Percentiles rank a stretch among this genome's conserved stretches.
Conservation (phyloP, 2,888 invertebrate species). For the Lycia hirtaria region DNA sequence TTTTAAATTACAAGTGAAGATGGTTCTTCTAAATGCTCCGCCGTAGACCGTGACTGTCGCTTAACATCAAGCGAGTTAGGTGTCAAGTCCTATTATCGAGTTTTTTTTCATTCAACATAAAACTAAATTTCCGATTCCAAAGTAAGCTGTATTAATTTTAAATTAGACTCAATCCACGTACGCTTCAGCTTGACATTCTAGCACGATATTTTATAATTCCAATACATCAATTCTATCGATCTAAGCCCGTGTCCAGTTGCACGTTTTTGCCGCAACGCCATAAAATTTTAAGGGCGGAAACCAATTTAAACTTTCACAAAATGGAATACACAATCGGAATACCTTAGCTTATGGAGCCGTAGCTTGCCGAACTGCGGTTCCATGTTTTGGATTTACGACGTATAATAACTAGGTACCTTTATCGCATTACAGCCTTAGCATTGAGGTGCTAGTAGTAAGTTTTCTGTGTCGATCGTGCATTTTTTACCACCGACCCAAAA, state of each 20-base stretch:
- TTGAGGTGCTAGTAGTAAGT: background rate
- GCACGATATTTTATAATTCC: background rate
- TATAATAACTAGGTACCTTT: slow-evolving; percentile 6
- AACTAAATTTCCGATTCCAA: too few species aligned
- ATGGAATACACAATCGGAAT: slow-evolving; percentile 10
- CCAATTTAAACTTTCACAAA: slow-evolving; percentile 12
- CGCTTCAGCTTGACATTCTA: too few species aligned
- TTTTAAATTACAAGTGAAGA: too few species aligned
- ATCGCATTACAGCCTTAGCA: slow-evolving; percentile 1
- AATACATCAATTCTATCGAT: background rate
- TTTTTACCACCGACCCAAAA: too few species aligned
- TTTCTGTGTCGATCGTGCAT: too few species aligned
- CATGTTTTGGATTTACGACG: slow-evolving; percentile 8
- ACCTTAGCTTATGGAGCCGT: slow-evolving; percentile 2
- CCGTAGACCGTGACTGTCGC: too few species aligned
- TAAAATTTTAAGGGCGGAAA: slow-evolving; percentile 13
- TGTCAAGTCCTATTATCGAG: too few species aligned
- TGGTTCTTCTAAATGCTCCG: too few species aligned
- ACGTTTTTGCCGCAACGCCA: slow-evolving; percentile 16
- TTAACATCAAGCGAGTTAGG: too few species aligned
- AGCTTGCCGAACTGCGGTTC: slow-evolving; percentile 7
- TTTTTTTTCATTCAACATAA: too few species aligned
- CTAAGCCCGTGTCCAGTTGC: background rate
- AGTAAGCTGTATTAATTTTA: too few species aligned
- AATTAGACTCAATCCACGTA: too few species aligned